phyloP scores from a whole-genome alignment of 2,113 vertebrate species.

The Meleagris gallopavo region DNA sequence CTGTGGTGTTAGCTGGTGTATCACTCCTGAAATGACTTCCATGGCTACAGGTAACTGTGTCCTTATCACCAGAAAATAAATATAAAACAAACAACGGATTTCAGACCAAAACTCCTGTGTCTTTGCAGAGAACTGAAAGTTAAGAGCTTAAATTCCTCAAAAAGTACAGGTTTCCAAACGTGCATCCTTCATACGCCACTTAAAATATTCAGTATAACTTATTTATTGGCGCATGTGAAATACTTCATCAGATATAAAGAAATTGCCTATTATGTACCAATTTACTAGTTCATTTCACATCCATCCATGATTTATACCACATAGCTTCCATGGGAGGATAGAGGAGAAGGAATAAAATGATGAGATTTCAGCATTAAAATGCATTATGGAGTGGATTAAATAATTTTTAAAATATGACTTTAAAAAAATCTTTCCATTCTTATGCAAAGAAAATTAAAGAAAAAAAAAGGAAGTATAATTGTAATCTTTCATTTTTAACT shows the following conservation, averaged over 20 bases:
- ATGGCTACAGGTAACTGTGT: not conserved
- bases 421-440: not conserved
- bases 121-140: not conserved
- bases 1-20: constrained; percentile 1
- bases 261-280: constrained; percentile 55
- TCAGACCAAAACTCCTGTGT: not conserved
- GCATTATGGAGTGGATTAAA: not conserved
- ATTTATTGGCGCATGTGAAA: not conserved
- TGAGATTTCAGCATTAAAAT: not conserved
- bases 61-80: constrained; percentile 17
- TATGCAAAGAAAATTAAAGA: not conserved
- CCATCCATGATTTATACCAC: not conserved
- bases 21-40: not conserved
- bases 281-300: constrained; percentile 55
- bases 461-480: not conserved
- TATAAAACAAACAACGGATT: not conserved
- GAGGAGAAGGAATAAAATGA: not conserved
- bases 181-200: not conserved
- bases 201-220: not conserved
- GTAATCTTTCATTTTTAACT: not conserved
- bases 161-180: not conserved
- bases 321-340: not conserved
- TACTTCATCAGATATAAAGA: constrained; percentile 38
- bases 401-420: not conserved
- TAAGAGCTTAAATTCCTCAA: not conserved